A percentile compares a stretch with the other conserved stretches of the same genome.
phyloP scores from a whole-genome alignment of 1,140 invertebrate species.

The Diuraphis noxia region DNA sequence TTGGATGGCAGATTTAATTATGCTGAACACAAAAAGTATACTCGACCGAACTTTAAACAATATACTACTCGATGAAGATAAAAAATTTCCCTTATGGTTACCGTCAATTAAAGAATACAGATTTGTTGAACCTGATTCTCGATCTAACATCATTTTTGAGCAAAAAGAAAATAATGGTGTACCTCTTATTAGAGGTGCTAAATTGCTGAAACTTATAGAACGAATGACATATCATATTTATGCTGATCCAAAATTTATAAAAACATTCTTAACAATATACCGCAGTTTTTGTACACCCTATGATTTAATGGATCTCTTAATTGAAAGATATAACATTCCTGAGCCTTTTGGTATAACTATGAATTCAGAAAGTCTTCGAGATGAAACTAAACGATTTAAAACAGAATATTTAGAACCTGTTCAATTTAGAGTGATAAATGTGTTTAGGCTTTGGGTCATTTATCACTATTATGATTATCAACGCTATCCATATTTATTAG shows the following conservation, averaged over 20 bases:
- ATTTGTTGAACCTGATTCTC: conserved; percentile 90
- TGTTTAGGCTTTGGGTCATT: conserved; percentile 96
- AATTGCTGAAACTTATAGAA: conserved; percentile 93
- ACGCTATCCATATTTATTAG: conserved; percentile 78
- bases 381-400: conserved; percentile 92
- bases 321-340: conserved; percentile 94
- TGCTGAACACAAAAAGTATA: conserved; percentile 92
- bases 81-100: conserved; percentile 86
- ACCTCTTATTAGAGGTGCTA: conserved; percentile 75
- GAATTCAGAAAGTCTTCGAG: conserved; percentile 66
- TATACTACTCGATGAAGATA: conserved; percentile 91
- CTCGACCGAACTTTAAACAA: conserved; percentile 85
- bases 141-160: conserved; percentile 92
- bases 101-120: conserved; percentile 82
- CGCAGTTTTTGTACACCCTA: conserved; percentile 66
- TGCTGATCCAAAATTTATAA: conserved; percentile 90
- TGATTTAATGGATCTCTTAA: conserved; percentile 84
- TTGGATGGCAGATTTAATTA: conserved; percentile 97
- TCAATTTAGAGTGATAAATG: conserved; percentile 93
- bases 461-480: conserved; percentile 99
- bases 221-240: conserved; percentile 98
- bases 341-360: conserved; percentile 69
- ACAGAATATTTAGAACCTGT: conserved; percentile 98
- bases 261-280: conserved; percentile 96
- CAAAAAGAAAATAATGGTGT: conserved; percentile 80